Base-by-base conservation (phyloP, 2,888 invertebrate species). In the Pardosa pseudoannulata region DNA sequence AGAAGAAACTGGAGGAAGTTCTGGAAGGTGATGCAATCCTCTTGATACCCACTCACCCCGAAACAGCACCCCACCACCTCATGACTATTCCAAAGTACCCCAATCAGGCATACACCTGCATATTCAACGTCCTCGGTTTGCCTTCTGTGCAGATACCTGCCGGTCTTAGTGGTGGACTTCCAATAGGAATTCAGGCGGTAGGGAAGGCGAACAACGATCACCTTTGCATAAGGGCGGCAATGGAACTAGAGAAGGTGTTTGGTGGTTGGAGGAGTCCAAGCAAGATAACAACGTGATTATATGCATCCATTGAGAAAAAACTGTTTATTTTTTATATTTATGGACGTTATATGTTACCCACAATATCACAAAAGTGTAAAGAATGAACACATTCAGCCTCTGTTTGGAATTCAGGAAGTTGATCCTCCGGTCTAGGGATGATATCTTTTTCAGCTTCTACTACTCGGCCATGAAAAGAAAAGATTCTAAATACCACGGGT, bases 1-100 rank as follows among this genome's bases (percentile, higher is more conserved):
- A 79, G 19, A 70, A 36, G 28, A 74, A 64, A 16, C 64, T 86
- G 3, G 79, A 86, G 0, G 71, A 86, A 1, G 36, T 79, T 5
- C 71, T 86, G 16, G n/a, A 74, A 19, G 91, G 93, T 36, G 94
- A 98, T 91, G 98, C 97, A 0, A 95, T 98, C 1, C 94, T 98
- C 87, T 92, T 98, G 36, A 97, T 95, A 91, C 98, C 98, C 0
- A 95, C 96, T 0, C 97, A 97, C 92, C 97, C 98, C 0, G 95
- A 95, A 13, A 94, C 96, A 11, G 97, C 98, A 0, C 96, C 96
- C 0, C 95, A 96, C 90, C 97, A 98, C 91, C 94, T 96, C 90
- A 96, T 97, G 90, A 96, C 97, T 0, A 91, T 97, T 29, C 90
- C 95, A 28, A 95, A 95, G 89, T 94, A 96, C 11, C 94, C 96